Evolutionary conservation across 2,888 invertebrate species (phyloP).

Genomic region (Esperia sulphurella): DNA sequence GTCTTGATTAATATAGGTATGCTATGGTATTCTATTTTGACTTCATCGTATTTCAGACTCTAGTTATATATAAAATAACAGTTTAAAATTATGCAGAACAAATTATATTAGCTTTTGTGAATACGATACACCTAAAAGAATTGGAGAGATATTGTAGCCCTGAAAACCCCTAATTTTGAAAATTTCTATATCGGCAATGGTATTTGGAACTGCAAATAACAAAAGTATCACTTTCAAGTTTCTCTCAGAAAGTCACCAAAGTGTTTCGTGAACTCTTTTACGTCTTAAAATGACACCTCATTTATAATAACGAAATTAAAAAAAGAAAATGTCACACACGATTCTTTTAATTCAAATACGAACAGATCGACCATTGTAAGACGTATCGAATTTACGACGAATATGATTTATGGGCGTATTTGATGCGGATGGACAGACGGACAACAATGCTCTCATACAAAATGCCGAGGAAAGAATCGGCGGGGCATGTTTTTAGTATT

Average conservation of each 20-base stretch:
- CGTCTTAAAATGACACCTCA: conserved; percentile 11
- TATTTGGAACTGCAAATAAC: no score
- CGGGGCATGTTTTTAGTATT: conserved; percentile 64
- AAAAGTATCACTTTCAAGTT: no score
- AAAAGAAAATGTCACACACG: conserved; percentile 28
- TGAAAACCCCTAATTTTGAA: no score
- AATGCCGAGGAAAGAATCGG: conserved; percentile 45
- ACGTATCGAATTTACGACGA: conserved; percentile 73
- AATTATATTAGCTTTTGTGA: no score
- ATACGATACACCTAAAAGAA: no score
- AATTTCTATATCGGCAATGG: no score
- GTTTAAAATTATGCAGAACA: no score
- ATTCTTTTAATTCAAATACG: conserved; percentile 60
- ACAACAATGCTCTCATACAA: conserved; percentile 67
- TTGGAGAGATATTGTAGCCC: no score
- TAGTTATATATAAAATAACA: no score
- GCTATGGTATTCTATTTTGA: no score
- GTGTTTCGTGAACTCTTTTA: conserved; percentile 3
- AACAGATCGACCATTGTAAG: conserved; percentile 72
- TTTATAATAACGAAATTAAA: conserved; percentile 8
- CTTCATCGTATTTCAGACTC: no score
- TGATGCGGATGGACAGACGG: conserved; percentile 72
- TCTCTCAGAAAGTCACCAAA: background rate
- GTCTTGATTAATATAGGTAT: no score
- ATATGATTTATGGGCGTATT: conserved; percentile 74